phyloP scores from a whole-genome alignment of 2,797 vertebrate species.

The Malacoraja senta region DNA sequence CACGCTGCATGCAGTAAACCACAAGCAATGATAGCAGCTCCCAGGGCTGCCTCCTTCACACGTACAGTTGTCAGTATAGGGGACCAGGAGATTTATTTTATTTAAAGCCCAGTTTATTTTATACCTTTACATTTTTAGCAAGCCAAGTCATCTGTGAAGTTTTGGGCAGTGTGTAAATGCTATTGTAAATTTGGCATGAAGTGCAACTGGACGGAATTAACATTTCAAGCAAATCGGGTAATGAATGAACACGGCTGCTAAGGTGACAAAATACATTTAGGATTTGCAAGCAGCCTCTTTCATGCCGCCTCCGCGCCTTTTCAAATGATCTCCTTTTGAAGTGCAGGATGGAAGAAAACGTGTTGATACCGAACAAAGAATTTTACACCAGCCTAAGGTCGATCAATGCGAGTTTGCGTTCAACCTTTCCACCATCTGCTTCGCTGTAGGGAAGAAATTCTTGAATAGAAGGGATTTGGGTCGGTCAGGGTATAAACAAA shows the following conservation, averaged over 20 bases:
- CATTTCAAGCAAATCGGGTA: not conserved
- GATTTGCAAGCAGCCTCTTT: not conserved
- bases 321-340: not conserved
- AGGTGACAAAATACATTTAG: not conserved
- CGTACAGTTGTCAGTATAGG: not conserved
- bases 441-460: no score
- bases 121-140: constrained; percentile 7
- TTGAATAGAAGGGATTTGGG: not conserved
- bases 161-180: not conserved
- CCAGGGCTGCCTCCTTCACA: not conserved
- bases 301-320: no score
- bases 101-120: not conserved
- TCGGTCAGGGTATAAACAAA: no score
- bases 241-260: not conserved
- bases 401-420: no score
- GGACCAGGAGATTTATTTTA: no score
- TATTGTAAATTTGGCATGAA: not conserved
- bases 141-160: not conserved
- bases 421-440: no score
- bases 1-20: not conserved
- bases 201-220: not conserved
- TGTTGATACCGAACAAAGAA: not conserved
- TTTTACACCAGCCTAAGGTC: no score
- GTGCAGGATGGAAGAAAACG: not conserved
- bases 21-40: not conserved